phyloP scores from a whole-genome alignment of 2,113 vertebrate genomes.

The Abramis brama region DNA sequence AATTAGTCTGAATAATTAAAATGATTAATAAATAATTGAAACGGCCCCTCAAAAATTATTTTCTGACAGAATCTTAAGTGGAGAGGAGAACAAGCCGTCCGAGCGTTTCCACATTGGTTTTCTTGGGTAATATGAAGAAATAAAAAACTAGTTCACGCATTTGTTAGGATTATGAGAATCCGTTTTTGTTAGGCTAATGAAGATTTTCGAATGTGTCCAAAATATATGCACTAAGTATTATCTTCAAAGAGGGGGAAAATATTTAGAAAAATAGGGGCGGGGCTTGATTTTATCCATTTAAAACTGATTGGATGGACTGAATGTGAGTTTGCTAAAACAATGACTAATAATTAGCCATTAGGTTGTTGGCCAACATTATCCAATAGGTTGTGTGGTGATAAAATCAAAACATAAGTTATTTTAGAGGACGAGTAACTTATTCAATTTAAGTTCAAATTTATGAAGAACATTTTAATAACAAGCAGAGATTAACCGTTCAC shows the following conservation, averaged over 20 bases:
- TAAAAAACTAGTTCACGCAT: not conserved
- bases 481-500: not conserved
- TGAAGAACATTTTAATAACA: not conserved
- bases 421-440: not conserved
- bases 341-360: not conserved
- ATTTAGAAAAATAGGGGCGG: not conserved
- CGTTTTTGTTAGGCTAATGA: not conserved
- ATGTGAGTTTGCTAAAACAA: not conserved
- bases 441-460: not conserved
- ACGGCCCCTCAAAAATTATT: not conserved
- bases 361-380: not conserved
- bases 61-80: not conserved
- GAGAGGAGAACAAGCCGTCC: not conserved
- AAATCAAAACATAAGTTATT: not conserved
- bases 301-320: not conserved
- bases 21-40: conserved; percentile 35
- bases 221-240: not conserved
- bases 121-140: not conserved
- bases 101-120: not conserved
- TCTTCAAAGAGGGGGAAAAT: no score
- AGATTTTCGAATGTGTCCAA: not conserved
- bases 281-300: not conserved
- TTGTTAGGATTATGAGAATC: not conserved
- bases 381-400: not conserved
- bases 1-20: conserved; percentile 48